A percentile compares a stretch with the other conserved stretches of the same genome.
Conservation (phyloP, 2,113 vertebrate species). For the Amblyopsis rosae region DNA sequence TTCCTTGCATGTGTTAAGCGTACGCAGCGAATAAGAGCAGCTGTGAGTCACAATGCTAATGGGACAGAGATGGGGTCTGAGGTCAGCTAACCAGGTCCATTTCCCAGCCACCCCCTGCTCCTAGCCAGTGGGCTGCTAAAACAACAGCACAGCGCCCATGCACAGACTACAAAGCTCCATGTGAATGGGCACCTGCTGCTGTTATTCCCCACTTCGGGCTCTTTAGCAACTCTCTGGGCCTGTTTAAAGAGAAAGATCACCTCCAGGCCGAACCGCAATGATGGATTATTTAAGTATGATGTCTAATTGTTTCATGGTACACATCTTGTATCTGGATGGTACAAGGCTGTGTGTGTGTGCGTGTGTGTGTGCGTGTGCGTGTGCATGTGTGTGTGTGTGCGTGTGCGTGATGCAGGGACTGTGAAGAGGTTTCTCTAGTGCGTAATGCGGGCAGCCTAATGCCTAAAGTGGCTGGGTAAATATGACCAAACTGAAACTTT, state of each 20-base stretch:
- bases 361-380: slow-evolving; percentile 3
- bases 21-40: background rate
- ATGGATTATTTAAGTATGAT: slow-evolving; percentile 81
- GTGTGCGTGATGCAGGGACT: slow-evolving; percentile 25
- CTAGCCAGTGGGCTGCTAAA: slow-evolving; percentile 72
- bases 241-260: slow-evolving; percentile 76
- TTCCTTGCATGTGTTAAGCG: too few species aligned
- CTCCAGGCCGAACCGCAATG: slow-evolving; percentile 65
- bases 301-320: slow-evolving; percentile 76
- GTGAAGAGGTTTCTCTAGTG: slow-evolving; percentile 60
- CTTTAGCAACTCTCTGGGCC: slow-evolving; percentile 75
- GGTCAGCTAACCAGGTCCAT: slow-evolving; percentile 73
- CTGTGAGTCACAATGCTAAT: slow-evolving; percentile 62
- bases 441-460: slow-evolving; percentile 50
- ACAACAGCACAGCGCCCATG: slow-evolving; percentile 78
- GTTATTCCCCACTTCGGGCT: slow-evolving; percentile 75
- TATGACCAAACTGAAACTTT: slow-evolving; percentile 83
- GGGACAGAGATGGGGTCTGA: slow-evolving; percentile 73
- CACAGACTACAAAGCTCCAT: slow-evolving; percentile 74
- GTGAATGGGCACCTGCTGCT: slow-evolving; percentile 82
- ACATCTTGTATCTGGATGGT: slow-evolving; percentile 67
- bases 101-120: slow-evolving; percentile 80
- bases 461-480: slow-evolving; percentile 73
- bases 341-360: slow-evolving; percentile 28
- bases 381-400: background rate